Conservation (phyloP, 2,888 invertebrate species). For the Leucophenga maculata region DNA sequence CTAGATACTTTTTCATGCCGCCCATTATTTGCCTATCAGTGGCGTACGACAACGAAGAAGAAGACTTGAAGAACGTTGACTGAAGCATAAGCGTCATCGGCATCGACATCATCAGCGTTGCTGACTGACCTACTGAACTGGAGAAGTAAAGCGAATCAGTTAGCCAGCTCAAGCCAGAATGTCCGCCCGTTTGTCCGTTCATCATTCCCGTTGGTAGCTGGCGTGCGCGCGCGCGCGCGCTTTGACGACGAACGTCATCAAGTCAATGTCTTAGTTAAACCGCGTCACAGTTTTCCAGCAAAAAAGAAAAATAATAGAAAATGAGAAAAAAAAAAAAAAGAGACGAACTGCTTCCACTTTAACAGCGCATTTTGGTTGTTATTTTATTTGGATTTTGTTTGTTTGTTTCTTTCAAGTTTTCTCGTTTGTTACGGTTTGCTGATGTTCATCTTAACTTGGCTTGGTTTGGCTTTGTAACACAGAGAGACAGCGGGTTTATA, state of each 20-base stretch:
- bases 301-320: no score
- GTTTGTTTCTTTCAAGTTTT: not conserved
- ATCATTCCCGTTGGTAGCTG: no score
- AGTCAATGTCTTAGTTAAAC: no score
- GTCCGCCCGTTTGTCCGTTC: not conserved
- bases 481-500: not conserved
- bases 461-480: no score
- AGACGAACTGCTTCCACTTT: no score
- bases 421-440: not conserved
- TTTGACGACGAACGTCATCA: no score
- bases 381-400: not conserved
- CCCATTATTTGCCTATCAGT: slow-evolving; percentile 2
- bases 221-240: no score
- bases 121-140: slow-evolving; percentile 15
- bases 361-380: not conserved
- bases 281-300: not conserved
- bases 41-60: not conserved
- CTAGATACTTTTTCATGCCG: not conserved
- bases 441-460: not conserved
- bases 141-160: slow-evolving; percentile 21
- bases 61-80: not conserved
- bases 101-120: no score
- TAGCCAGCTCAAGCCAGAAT: not conserved
- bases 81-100: no score
- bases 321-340: no score